Conservation (phyloP, 2,888 invertebrate genomes). For the Cryptocephalus moraei region DNA sequence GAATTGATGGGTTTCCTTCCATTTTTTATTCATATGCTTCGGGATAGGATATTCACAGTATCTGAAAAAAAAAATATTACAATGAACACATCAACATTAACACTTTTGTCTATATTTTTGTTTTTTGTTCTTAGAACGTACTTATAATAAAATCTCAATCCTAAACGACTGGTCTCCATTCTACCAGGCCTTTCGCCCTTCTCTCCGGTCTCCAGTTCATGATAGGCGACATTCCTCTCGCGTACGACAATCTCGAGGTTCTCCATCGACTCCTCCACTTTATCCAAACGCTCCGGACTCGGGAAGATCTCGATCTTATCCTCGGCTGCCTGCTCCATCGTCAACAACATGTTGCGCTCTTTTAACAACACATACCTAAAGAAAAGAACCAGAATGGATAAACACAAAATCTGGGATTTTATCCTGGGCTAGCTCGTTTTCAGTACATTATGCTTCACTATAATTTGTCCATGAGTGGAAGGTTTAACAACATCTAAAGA, state of each 20-base stretch:
- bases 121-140: too few relatives aligned
- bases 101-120: not conserved
- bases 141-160: conserved; percentile 47
- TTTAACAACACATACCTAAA: conserved; percentile 74
- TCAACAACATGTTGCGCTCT: conserved; percentile 93
- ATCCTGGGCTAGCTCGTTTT: too few relatives aligned
- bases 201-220: conserved; percentile 79
- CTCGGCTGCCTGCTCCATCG: conserved; percentile 83
- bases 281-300: conserved; percentile 86
- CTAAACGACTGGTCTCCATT: conserved; percentile 49
- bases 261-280: conserved; percentile 90
- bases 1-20: conserved; percentile 46
- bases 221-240: conserved; percentile 87
- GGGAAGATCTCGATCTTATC: conserved; percentile 62
- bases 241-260: conserved; percentile 83
- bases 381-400: too few relatives aligned
- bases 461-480: too few relatives aligned
- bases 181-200: conserved; percentile 66
- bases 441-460: too few relatives aligned
- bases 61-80: conserved; percentile 19
- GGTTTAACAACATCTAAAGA: too few relatives aligned
- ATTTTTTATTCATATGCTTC: conserved; percentile 53
- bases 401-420: too few relatives aligned
- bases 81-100: not conserved
- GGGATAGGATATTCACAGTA: conserved; percentile 56